Percentiles rank a stretch among this genome's conserved stretches.
Evolutionary conservation across 2,888 invertebrate species (phyloP).

Genomic region (Drosophila anomalipes): DNA sequence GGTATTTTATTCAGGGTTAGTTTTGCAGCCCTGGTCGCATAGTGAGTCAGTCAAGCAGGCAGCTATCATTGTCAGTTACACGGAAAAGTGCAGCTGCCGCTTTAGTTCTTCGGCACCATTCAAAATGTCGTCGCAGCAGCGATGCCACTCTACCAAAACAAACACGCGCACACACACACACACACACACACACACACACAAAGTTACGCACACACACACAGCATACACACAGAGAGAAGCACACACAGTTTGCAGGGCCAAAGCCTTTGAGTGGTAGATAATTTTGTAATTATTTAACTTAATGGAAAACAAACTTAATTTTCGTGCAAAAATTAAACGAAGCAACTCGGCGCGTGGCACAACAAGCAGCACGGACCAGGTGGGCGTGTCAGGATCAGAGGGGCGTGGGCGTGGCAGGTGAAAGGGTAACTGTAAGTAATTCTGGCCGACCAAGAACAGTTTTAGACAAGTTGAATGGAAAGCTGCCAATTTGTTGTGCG

Average conservation of each 20-base stretch:
- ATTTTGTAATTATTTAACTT: constrained; percentile 82
- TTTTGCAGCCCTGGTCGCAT: constrained; percentile 56
- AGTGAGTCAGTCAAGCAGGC: constrained; percentile 62
- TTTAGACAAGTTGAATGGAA: constrained; percentile 66
- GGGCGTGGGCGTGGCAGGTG: neutral
- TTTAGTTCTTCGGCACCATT: constrained; percentile 34
- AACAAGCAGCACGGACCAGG: neutral
- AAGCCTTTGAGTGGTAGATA: constrained; percentile 72
- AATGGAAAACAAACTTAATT: constrained; percentile 81
- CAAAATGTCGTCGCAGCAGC: constrained; percentile 43
- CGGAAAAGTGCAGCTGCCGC: constrained; percentile 71
- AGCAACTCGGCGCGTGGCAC: constrained; percentile 44
- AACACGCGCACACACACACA: constrained; percentile 19
- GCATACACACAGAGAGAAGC: constrained; percentile 2
- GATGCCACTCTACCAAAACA: constrained; percentile 49
- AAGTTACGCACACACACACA: constrained; percentile 12
- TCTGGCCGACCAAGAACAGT: constrained; percentile 31
- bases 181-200: constrained; percentile 3
- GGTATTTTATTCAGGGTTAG: neutral
- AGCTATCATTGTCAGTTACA: constrained; percentile 74
- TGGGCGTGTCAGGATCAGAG: neutral
- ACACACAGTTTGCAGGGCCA: constrained; percentile 5
- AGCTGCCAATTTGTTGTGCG: constrained; percentile 67
- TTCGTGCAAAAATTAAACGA: constrained; percentile 67
- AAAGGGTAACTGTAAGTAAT: constrained; percentile 7